Conservation (phyloP, 2,113 vertebrate species). For the Sinocyclocheilus grahami region DNA sequence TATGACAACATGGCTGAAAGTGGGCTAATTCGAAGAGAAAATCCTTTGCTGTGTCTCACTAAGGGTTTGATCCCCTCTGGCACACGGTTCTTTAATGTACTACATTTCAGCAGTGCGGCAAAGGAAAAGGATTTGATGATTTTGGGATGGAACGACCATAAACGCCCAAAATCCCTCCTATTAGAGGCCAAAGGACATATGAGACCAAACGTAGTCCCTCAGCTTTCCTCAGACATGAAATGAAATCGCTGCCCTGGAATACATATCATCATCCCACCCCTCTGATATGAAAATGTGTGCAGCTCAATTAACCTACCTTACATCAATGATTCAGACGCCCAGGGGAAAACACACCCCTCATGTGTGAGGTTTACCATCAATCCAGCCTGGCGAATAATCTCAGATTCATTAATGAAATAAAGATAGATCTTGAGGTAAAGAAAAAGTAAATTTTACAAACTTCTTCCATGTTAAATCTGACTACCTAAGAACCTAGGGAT, state of each 20-base stretch:
- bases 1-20: slow-evolving; percentile 37
- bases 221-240: slow-evolving; percentile 4
- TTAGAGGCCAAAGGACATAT: slow-evolving; percentile 27
- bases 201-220: slow-evolving; percentile 39
- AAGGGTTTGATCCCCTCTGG: slow-evolving; percentile 19
- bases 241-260: slow-evolving; percentile 23
- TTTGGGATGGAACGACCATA: neutral
- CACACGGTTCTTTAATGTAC: slow-evolving; percentile 29
- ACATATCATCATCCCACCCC: slow-evolving; percentile 23
- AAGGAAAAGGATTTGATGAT: slow-evolving; percentile 13
- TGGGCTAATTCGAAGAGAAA: slow-evolving; percentile 34
- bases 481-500: neutral
- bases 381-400: neutral
- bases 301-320: slow-evolving; percentile 52
- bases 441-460: neutral
- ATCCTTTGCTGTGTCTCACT: slow-evolving; percentile 12
- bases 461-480: neutral
- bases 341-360: slow-evolving; percentile 20
- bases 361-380: slow-evolving; percentile 21
- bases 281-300: slow-evolving; percentile 39
- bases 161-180: neutral
- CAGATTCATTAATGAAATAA: slow-evolving; percentile 22
- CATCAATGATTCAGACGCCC: slow-evolving; percentile 17
- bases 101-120: slow-evolving; percentile 23
- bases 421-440: slow-evolving; percentile 1